phyloP scores from a whole-genome alignment of 2,113 vertebrate genomes.

The Pterocles burchelli region DNA sequence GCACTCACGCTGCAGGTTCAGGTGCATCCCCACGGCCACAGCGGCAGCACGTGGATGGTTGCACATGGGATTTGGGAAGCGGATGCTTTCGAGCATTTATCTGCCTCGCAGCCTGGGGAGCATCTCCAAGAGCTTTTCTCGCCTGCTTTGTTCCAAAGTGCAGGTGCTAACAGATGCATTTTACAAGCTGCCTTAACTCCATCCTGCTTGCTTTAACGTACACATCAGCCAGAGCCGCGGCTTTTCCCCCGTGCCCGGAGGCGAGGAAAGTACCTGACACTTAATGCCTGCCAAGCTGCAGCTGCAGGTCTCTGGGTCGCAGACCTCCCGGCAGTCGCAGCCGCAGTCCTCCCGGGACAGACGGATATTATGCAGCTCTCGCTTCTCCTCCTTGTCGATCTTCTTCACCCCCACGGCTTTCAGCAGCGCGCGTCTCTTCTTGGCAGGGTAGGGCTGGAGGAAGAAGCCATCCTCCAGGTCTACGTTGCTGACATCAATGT shows the following conservation, averaged over 20 bases:
- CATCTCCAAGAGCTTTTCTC: not conserved
- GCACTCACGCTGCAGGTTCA: not conserved
- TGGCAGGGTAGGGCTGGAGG: constrained; percentile 89
- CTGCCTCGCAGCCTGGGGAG: not conserved
- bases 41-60: rapidly evolving
- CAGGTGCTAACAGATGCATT: not conserved
- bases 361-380: constrained; percentile 89
- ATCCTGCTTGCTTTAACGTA: rapidly evolving
- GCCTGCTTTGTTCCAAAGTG: rapidly evolving
- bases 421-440: constrained; percentile 85
- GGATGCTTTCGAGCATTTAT: rapidly evolving
- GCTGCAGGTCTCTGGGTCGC: constrained; percentile 93
- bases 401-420: constrained; percentile 90
- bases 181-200: not conserved
- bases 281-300: constrained; percentile 95
- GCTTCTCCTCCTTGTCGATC: constrained; percentile 93
- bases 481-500: constrained; percentile 77
- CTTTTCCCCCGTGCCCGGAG: not conserved
- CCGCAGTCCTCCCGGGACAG: constrained; percentile 93
- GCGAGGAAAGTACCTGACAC: constrained; percentile 84
- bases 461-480: constrained; percentile 86
- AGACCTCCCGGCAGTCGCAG: constrained; percentile 90
- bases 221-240: rapidly evolving
- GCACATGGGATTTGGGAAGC: not conserved
- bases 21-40: not conserved